Base-by-base conservation (phyloP, 2,888 invertebrate species). In the Amphipoea lucens region DNA sequence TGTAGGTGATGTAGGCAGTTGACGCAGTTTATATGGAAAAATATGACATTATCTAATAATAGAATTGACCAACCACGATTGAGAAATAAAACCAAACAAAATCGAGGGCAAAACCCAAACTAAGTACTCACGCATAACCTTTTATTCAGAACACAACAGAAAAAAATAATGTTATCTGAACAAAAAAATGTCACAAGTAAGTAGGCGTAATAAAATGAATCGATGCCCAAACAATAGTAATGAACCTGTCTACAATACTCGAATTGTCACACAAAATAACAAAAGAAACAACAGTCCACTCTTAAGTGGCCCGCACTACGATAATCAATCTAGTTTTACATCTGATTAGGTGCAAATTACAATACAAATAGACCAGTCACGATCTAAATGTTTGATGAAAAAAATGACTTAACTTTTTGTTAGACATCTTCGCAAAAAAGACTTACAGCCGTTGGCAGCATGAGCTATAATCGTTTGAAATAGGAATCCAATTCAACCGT, bases 271-370 rank as follows among this genome's bases (percentile, higher is more conserved):
- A 92, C 89, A 91, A 92, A 92, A 92, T 89, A 93, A 95, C 93
- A 94, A 95, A 86, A 93, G 93, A 93, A 92, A 87, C 88, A 88
- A 91, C 92, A 94, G 93, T 94, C 92, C 91, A 90, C 90, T 89
- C 89, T 90, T 91, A 91, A 93, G 90, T 90, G 90, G 90, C 89
- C 89, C 88, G 90, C 91, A 93, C 93, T 92, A 92, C 92, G 93
- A 96, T 95, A 96, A 96, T 96, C 95, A 96, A 96, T 97, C 96
- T 95, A 96, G 95, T 95, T 95, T 95, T 94, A 95, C 95, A 96
- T 95, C 94, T 94, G 94, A 97, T 96, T 96, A 96, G 94, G 96
- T 96, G 96, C 95, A 96, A 96, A 96, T 96, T 95, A 96, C 95
- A 95, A 94, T 95, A 95, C 95, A 96, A 96, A 96, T 96, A 95